Evolutionary conservation across 2,113 vertebrate species (phyloP), one percentile per base, ranked within the genome.

Genomic region (Maccullochella peelii): DNA sequence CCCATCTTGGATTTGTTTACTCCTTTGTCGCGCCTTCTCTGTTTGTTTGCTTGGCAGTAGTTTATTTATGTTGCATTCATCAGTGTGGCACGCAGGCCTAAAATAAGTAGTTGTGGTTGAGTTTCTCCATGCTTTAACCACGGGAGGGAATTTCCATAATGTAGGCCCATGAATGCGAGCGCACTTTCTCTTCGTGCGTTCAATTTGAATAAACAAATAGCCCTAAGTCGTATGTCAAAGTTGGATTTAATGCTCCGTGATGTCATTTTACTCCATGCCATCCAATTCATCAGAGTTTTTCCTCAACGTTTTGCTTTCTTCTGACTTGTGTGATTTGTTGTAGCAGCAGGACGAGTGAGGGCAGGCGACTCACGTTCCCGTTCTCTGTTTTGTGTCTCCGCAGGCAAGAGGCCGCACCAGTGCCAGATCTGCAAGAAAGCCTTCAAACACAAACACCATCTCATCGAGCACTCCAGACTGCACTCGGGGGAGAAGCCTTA

Each of bases 341-440:
- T 79, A 47, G 78, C 72, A 71, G 63, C 70, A 49, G 76, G 73
- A 52, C 42, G 1, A 70, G 21, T 11, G 23, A n/a, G 11, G 33
- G 58, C 88, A 42, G 8, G 1, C 54, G 15, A 82, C 92, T 94
- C 79, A 90, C 69, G 44, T 42, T 16, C 57, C 15, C 23, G 6
- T 14, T 92, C 14, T 93, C 54, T 84, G 89, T 93, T 95, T 95
- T 88, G 94, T 94, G 92, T 93, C 85, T 94, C 91, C 0, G 1
- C 95, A 99, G 98, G 98, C 95, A 99, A 99, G 95, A 96, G 98
- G 95, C 98, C 98, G 62, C 98, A 99, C 93, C 98, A 99, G 95
- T 99, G 98, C 95, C 98, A 99, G 95, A 99, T 99, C 94, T 99
- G 98, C 96, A 99, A 99, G 97, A 99, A 99, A 93, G 98, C 98